Percentiles rank a stretch among this genome's conserved stretches.
phyloP scores from a whole-genome alignment of 2,113 vertebrate genomes.

The Alligator mississippiensis region DNA sequence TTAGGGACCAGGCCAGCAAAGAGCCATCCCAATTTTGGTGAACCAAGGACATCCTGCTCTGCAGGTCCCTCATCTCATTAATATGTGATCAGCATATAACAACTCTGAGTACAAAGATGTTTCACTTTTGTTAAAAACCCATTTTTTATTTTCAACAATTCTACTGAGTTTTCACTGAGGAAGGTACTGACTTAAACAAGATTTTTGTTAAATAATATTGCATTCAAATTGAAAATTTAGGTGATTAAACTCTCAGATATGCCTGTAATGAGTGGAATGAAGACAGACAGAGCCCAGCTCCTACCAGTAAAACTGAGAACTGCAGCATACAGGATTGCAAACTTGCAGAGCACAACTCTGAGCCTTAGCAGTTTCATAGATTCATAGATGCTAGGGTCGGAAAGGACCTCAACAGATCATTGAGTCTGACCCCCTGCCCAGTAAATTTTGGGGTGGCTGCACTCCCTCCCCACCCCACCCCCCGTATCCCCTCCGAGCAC shows the following conservation, averaged over 20 bases:
- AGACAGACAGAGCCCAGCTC: neutral
- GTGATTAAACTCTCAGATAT: neutral
- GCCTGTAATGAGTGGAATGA: neutral
- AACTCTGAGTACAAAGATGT: neutral
- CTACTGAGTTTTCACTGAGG: neutral
- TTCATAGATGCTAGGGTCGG: no score
- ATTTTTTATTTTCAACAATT: neutral
- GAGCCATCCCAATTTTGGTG: neutral
- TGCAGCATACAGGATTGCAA: neutral
- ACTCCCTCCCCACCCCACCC: no score
- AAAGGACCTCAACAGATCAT: no score
- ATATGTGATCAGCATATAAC: neutral
- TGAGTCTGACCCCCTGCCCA: no score
- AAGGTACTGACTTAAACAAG: neutral
- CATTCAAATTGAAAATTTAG: neutral
- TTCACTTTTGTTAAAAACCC: neutral
- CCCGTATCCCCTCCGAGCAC: no score
- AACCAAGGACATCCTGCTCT: neutral
- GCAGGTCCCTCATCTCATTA: neutral
- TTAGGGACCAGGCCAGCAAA: neutral
- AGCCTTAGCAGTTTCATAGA: neutral
- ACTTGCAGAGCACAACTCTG: neutral
- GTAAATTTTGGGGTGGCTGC: no score
- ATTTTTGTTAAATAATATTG: neutral
- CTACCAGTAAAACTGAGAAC: neutral